These are phyloP conservation scores for Lophius americanus DNA, from an alignment of 2,797 vertebrate species.

Conservation along the genomic window DNA sequence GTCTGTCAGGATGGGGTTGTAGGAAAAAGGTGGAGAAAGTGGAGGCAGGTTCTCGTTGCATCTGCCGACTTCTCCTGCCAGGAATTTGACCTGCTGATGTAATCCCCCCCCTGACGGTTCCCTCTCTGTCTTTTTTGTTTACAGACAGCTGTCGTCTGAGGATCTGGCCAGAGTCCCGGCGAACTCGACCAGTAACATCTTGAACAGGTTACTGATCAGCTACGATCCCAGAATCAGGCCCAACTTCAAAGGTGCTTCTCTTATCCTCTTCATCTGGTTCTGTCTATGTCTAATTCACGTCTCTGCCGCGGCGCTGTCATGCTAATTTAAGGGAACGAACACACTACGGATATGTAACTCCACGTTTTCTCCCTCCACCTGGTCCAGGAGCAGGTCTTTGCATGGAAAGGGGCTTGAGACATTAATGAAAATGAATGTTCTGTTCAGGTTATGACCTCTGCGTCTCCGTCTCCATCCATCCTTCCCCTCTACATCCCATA, in stretches of 20 bases:
- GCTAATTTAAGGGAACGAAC: conserved; percentile 42
- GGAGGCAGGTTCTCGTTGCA: conserved; percentile 25
- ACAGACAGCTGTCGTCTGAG: conserved; percentile 92
- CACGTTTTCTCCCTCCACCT: conserved; percentile 21
- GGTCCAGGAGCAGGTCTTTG: conserved; percentile 3
- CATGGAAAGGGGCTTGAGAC: not conserved
- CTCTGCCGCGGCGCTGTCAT: conserved; percentile 38
- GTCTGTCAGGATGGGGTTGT: conserved; percentile 49
- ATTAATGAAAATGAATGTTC: conserved; percentile 12
- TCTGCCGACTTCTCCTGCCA: conserved; percentile 56
- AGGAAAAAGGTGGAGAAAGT: conserved; percentile 56
- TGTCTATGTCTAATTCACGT: conserved; percentile 46
- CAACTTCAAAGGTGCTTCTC: conserved; percentile 95
- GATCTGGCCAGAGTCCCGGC: conserved; percentile 93
- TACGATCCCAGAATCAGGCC: conserved; percentile 98
- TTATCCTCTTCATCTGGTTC: conserved; percentile 45
- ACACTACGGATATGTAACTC: conserved; percentile 6
- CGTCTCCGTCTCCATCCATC: too few relatives aligned
- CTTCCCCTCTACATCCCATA: too few relatives aligned
- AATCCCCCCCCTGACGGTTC: conserved; percentile 39
- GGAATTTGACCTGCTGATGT: conserved; percentile 64
- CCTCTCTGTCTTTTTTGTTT: conserved; percentile 56
- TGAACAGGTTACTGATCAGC: conserved; percentile 93
- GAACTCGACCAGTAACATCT: conserved; percentile 97
- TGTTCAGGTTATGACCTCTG: not conserved